phyloP scores from a whole-genome alignment of 1,140 invertebrate genomes.

The Colletes latitarsis region DNA sequence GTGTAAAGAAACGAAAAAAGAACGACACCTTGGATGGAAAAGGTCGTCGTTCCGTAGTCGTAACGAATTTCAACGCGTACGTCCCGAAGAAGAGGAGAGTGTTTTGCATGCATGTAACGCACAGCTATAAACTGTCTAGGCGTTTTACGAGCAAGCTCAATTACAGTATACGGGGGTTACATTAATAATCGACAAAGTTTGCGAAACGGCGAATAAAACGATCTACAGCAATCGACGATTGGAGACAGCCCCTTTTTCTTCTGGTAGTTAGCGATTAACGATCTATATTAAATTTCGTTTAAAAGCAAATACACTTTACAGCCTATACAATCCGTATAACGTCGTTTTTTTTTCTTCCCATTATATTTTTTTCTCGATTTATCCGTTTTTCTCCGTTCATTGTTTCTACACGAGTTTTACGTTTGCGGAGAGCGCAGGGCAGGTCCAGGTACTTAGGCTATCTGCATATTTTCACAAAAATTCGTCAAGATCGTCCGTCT shows the following conservation, averaged over 20 bases:
- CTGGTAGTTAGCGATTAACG: conserved; percentile 53
- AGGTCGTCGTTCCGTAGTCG: conserved; percentile 27
- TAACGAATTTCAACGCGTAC: not conserved
- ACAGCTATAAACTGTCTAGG: no score
- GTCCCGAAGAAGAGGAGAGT: not conserved
- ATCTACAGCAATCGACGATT: conserved; percentile 24
- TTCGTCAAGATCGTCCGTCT: conserved; percentile 54
- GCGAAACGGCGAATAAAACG: conserved; percentile 5
- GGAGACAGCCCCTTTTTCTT: conserved; percentile 53
- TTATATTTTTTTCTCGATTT: conserved; percentile 51
- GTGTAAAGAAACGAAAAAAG: not conserved
- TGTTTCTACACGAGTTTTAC: conserved; percentile 33
- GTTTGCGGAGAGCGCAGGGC: conserved; percentile 72
- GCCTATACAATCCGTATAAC: conserved; percentile 74
- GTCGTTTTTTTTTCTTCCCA: conserved; percentile 33
- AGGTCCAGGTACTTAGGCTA: conserved; percentile 80
- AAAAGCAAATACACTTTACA: conserved; percentile 76
- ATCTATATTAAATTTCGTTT: conserved; percentile 70
- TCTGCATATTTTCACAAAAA: conserved; percentile 76
- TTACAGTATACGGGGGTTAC: no score
- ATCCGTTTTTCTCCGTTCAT: not conserved
- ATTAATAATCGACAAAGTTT: not conserved
- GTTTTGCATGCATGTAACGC: no score
- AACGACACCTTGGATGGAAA: conserved; percentile 1
- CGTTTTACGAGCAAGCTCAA: no score